phyloP scores from a whole-genome alignment of 1,140 invertebrate species.

The Ooceraea biroi region DNA sequence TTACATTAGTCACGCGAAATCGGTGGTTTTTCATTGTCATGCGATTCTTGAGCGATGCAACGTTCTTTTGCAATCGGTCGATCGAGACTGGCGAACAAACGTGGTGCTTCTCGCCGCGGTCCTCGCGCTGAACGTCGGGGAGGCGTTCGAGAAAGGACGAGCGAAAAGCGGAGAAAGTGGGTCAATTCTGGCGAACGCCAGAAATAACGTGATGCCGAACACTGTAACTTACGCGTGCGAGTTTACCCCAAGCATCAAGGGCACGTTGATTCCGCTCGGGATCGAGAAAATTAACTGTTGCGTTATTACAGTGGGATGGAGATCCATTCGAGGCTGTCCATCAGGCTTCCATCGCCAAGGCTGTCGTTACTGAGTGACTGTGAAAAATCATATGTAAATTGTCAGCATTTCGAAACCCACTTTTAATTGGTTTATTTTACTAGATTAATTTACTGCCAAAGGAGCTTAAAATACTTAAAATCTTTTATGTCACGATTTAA shows the following conservation, averaged over 20 bases:
- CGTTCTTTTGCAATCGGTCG: slow-evolving; percentile 49
- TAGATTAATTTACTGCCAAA: too few species aligned
- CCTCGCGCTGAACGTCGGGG: slow-evolving; percentile 4
- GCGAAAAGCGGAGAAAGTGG: slow-evolving; percentile 70
- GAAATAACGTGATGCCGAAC: slow-evolving; percentile 32
- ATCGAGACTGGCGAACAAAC: slow-evolving; percentile 34
- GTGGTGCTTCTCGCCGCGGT: slow-evolving; percentile 41
- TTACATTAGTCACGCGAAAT: slow-evolving; percentile 7
- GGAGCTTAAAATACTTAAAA: too few species aligned
- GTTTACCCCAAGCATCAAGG: slow-evolving; percentile 61
- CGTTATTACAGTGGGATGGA: not conserved
- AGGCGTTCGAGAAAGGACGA: slow-evolving; percentile 51
- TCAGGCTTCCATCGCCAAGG: too few species aligned
- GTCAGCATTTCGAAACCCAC: too few species aligned
- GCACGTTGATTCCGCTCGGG: not conserved
- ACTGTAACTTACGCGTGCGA: slow-evolving; percentile 34
- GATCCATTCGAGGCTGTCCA: not conserved
- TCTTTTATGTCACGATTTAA: too few species aligned
- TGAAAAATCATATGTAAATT: too few species aligned
- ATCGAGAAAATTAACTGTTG: not conserved
- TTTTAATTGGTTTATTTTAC: too few species aligned
- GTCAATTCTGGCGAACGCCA: slow-evolving; percentile 55
- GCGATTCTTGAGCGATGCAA: slow-evolving; percentile 43
- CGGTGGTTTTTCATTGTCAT: slow-evolving; percentile 21
- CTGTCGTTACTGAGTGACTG: too few species aligned